phyloP scores from a whole-genome alignment of 1,140 invertebrate genomes.

The Drosophila navojoa region DNA sequence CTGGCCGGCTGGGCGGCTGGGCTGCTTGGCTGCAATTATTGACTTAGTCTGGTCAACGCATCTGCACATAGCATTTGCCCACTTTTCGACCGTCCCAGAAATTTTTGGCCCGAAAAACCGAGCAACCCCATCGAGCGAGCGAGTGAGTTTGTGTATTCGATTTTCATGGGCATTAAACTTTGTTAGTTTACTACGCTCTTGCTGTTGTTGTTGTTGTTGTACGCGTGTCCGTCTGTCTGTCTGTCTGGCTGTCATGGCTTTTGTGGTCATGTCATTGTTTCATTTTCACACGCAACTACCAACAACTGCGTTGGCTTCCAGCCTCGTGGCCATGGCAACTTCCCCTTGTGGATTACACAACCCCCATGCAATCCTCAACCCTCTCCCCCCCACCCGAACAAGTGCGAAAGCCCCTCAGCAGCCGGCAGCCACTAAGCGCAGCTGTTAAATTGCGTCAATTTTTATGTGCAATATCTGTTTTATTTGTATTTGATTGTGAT shows the following conservation, averaged over 20 bases:
- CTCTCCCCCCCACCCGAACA: not conserved
- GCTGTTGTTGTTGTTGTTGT: constrained; percentile 3
- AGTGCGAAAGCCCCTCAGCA: not conserved
- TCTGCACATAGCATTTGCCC: constrained; percentile 19
- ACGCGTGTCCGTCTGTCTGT: constrained; percentile 11
- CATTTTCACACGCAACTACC: constrained; percentile 76
- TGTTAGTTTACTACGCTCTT: constrained; percentile 39
- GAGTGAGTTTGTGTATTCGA: constrained; percentile 14
- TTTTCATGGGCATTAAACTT: constrained; percentile 56
- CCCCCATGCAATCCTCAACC: no score
- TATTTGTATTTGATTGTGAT: constrained; percentile 81
- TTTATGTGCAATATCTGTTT: constrained; percentile 80
- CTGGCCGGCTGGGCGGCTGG: no score
- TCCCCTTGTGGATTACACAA: constrained; percentile 19
- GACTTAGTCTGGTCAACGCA: constrained; percentile 48
- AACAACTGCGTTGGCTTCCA: constrained; percentile 8
- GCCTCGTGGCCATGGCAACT: constrained; percentile 7
- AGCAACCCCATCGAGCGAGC: not conserved
- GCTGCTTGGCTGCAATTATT: constrained; percentile 30
- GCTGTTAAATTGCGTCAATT: constrained; percentile 73
- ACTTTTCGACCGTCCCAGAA: constrained; percentile 9
- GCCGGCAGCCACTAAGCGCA: constrained; percentile 13
- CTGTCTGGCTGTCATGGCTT: constrained; percentile 43
- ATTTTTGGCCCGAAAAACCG: constrained; percentile 23
- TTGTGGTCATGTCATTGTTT: constrained; percentile 77